phyloP scores from a whole-genome alignment of 2,113 vertebrate genomes.

The Crotalus helleri region DNA sequence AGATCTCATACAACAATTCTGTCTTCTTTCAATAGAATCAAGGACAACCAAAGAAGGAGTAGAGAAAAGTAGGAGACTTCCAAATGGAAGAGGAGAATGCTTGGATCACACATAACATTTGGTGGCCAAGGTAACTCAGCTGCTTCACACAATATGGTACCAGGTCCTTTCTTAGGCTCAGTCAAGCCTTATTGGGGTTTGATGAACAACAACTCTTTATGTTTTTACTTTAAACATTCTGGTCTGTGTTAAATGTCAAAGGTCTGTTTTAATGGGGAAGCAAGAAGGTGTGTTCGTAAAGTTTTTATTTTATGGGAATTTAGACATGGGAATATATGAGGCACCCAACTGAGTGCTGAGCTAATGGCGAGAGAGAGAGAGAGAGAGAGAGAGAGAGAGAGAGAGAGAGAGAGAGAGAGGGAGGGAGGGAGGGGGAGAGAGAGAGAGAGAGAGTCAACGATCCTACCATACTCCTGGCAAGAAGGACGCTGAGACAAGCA shows the following conservation, averaged over 20 bases:
- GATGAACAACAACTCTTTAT: not conserved
- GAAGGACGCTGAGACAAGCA: too few species aligned
- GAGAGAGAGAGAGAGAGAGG: too few species aligned
- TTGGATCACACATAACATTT: not conserved
- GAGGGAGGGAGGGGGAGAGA: too few species aligned
- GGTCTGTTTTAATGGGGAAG: not conserved
- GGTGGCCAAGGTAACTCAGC: not conserved
- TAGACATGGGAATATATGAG: not conserved
- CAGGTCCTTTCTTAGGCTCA: not conserved
- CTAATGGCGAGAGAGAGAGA: not conserved
- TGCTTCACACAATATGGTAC: not conserved
- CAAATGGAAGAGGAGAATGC: not conserved
- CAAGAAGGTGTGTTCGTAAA: not conserved
- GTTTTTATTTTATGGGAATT: not conserved
- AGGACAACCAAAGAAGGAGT: not conserved
- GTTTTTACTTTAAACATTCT: not conserved
- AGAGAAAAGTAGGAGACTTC: not conserved
- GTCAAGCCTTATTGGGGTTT: not conserved
- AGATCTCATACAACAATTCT: not conserved
- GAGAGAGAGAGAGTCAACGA: too few species aligned
- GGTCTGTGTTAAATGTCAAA: not conserved
- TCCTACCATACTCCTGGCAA: too few species aligned
- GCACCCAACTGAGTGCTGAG: not conserved
- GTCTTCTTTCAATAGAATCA: not conserved
- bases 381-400: too few species aligned